phyloP scores from a whole-genome alignment of 2,113 vertebrate species.

The Pogona vitticeps region DNA sequence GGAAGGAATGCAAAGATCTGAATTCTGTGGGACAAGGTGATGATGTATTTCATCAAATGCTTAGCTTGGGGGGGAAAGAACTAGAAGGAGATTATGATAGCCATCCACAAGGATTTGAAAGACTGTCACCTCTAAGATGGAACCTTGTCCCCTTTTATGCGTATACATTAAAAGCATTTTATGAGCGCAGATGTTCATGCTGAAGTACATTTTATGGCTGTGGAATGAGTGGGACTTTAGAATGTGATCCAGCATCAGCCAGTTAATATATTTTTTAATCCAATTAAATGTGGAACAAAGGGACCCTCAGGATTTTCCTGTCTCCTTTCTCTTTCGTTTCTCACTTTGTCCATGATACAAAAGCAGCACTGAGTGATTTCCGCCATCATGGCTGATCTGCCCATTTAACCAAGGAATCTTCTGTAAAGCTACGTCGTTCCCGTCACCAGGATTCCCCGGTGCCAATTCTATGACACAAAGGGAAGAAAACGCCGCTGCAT shows the following conservation, averaged over 20 bases:
- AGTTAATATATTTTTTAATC: no score
- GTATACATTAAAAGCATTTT: not conserved
- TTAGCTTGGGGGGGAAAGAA: no score
- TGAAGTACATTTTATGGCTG: not conserved
- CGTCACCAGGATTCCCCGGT: constrained; percentile 51
- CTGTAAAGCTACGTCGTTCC: constrained; percentile 12
- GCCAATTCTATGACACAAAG: constrained; percentile 58
- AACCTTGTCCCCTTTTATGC: not conserved
- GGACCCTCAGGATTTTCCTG: not conserved
- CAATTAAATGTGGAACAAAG: not conserved
- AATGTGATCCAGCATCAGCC: not conserved
- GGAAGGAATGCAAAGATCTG: not conserved
- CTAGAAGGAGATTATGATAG: no score
- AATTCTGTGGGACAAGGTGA: no score
- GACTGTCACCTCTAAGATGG: no score
- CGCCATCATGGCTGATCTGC: not conserved
- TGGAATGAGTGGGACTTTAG: not conserved
- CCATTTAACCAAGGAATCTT: not conserved
- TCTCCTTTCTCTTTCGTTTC: not conserved
- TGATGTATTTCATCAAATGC: not conserved
- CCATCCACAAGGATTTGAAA: no score
- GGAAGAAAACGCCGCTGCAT: constrained; percentile 59
- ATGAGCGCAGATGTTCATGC: not conserved
- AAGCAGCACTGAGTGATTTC: not conserved
- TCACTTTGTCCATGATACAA: not conserved